Conservation (phyloP, 1,140 invertebrate species). For the Rhagoletis pomonella region DNA sequence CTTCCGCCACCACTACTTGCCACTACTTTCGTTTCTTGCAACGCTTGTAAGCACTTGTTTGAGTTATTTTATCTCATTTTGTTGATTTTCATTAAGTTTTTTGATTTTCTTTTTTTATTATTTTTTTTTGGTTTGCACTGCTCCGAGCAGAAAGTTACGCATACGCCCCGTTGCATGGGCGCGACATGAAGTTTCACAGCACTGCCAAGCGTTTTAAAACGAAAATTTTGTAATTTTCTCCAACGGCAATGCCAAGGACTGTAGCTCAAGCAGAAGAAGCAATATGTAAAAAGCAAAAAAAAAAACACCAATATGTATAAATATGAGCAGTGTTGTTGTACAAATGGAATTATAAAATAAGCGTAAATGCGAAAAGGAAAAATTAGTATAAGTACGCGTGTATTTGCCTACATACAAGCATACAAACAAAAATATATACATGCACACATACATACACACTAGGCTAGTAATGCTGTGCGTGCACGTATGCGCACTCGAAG, state of each 20-base stretch:
- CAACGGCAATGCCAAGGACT: neutral
- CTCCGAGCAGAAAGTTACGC: slow-evolving; percentile 12
- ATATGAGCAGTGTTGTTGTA: neutral
- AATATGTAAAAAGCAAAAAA: neutral
- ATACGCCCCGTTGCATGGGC: slow-evolving; percentile 11
- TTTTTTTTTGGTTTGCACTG: neutral
- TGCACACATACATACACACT: neutral
- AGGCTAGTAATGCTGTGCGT: neutral
- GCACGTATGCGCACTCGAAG: neutral
- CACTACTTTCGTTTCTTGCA: neutral
- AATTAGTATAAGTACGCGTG: slow-evolving; percentile 19
- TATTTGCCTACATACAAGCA: neutral
- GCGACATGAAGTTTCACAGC: neutral
- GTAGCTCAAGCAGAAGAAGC: neutral
- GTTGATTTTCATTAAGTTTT: slow-evolving; percentile 41
- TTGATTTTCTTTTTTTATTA: neutral
- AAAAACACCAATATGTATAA: neutral
- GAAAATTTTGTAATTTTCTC: neutral
- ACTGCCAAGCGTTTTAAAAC: neutral
- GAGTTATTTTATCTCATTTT: neutral
- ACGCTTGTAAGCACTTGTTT: neutral
- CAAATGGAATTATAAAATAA: neutral
- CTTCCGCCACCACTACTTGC: neutral
- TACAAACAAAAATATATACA: neutral
- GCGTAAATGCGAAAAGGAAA: neutral